Conservation (phyloP, 2,797 vertebrate species). For the Acomys russatus region DNA sequence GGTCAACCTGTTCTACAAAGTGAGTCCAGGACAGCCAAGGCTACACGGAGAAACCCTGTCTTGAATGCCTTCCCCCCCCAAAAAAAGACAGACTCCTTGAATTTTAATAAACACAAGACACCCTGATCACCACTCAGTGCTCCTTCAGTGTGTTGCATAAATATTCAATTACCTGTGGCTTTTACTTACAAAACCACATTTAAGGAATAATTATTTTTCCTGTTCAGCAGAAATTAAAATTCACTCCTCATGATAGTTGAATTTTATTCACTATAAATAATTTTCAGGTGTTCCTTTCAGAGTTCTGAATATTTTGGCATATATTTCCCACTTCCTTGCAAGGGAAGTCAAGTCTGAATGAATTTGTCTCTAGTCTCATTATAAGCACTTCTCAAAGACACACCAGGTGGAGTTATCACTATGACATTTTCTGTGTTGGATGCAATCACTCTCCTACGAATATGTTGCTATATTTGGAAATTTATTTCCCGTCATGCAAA, state of each 20-base stretch:
- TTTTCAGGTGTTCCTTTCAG: conserved; percentile 74
- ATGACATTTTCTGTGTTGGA: conserved; percentile 66
- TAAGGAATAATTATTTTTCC: conserved; percentile 70
- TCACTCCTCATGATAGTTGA: conserved; percentile 59
- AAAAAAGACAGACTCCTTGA: background rate
- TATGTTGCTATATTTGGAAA: conserved; percentile 61
- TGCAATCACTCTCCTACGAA: conserved; percentile 53
- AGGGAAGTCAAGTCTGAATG: conserved; percentile 75
- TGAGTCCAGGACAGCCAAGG: no score
- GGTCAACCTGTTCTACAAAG: no score
- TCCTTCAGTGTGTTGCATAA: background rate
- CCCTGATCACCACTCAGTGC: conserved; percentile 36
- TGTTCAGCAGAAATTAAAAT: conserved; percentile 72
- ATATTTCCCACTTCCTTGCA: conserved; percentile 65
- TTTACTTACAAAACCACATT: conserved; percentile 72
- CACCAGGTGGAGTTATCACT: conserved; percentile 63
- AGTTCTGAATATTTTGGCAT: conserved; percentile 79
- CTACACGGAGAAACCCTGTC: no score
- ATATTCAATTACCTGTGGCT: conserved; percentile 56
- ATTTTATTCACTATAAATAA: conserved; percentile 73
- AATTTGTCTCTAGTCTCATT: conserved; percentile 69
- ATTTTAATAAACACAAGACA: conserved; percentile 69
- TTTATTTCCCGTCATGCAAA: conserved; percentile 52
- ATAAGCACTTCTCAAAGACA: conserved; percentile 69
- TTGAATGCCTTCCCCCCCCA: no score